Conservation (phyloP, 92 coral and sea anemone genomes). For the Desmophyllum pertusum region DNA sequence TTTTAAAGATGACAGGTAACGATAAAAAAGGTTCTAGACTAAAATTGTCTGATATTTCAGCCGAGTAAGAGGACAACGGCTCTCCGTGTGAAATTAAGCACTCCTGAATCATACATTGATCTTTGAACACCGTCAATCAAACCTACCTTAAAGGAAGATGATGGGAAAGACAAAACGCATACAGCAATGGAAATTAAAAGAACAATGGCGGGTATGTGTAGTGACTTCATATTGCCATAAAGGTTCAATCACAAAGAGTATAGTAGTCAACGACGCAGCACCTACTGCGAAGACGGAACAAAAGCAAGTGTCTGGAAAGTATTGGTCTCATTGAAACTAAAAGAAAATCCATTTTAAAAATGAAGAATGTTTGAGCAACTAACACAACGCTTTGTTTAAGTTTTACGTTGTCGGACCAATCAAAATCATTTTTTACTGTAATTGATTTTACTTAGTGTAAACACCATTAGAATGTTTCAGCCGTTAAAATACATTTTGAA, state of each 20-base stretch:
- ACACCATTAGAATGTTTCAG: neutral
- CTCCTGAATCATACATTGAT: neutral
- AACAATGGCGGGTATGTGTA: neutral
- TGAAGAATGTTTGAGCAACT: neutral
- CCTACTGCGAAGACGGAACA: neutral
- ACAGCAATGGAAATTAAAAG: neutral
- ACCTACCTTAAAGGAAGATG: conserved; percentile 15
- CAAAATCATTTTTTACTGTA: neutral
- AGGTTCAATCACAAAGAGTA: neutral
- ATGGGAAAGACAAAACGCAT: conserved; percentile 16
- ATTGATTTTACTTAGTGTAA: neutral
- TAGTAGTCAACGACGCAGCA: neutral
- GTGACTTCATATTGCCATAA: neutral
- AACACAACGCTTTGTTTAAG: conserved; percentile 3
- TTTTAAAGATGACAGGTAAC: neutral
- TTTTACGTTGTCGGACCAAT: conserved; percentile 4
- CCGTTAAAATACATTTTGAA: neutral
- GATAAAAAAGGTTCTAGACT: neutral
- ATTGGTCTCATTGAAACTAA: neutral
- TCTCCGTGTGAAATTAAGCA: neutral
- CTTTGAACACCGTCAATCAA: neutral
- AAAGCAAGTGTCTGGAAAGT: neutral
- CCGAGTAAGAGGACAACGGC: neutral
- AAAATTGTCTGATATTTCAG: neutral
- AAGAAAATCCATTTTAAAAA: neutral